These are phyloP conservation scores for Staurois parvus DNA, from an alignment of 2,797 vertebrate genomes.

Conservation along the genomic window DNA sequence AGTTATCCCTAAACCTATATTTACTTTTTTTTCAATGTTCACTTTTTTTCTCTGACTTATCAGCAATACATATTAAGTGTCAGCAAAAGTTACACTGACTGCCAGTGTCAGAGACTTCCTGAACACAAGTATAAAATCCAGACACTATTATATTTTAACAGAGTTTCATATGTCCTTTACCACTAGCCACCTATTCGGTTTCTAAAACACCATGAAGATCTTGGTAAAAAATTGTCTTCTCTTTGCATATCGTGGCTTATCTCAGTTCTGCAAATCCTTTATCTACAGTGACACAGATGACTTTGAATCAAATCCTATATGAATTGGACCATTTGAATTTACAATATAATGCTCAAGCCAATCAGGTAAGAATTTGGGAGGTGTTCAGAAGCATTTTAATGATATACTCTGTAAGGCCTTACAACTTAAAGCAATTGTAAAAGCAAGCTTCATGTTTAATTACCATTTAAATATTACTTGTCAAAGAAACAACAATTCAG, in stretches of 20 bases:
- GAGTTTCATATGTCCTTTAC: not conserved
- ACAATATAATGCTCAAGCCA: not conserved
- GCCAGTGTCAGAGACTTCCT: not conserved
- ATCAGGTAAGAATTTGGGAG: not conserved
- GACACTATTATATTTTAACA: not conserved
- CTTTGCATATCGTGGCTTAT: not conserved
- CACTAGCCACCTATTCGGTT: not conserved
- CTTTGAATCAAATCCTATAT: not conserved
- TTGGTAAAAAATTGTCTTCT: not conserved
- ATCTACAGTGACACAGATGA: not conserved
- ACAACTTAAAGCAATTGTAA: not conserved
- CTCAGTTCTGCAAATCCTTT: not conserved
- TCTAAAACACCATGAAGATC: not conserved
- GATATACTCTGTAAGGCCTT: too few relatives aligned
- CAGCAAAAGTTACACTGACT: not conserved
- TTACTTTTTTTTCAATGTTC: not conserved
- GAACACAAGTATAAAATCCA: not conserved
- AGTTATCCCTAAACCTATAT: not conserved
- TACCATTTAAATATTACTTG: too few relatives aligned
- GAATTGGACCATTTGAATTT: not conserved
- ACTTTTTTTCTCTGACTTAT: not conserved
- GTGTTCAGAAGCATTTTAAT: not conserved
- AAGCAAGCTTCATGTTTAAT: too few relatives aligned
- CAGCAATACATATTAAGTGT: not conserved
- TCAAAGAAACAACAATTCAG: too few relatives aligned